Percentiles rank a stretch among this genome's conserved stretches.
phyloP scores from a whole-genome alignment of 2,797 vertebrate genomes.

The Hephaestus fuliginosus region DNA sequence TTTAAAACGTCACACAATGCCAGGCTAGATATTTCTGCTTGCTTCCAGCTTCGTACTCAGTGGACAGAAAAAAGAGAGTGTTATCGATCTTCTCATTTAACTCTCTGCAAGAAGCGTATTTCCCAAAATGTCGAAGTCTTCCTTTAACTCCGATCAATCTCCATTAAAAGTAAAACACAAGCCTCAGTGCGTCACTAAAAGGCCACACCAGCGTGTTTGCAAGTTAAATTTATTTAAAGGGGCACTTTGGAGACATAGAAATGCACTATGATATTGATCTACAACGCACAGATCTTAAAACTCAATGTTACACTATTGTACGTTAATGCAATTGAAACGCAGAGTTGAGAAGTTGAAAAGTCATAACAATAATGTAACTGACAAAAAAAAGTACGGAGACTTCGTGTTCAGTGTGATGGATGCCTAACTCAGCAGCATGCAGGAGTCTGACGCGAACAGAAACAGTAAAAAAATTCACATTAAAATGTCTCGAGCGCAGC shows the following conservation, averaged over 20 bases:
- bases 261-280: no score
- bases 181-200: neutral
- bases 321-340: neutral
- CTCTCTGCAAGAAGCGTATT: neutral
- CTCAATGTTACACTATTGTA: neutral
- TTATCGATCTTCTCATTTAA: neutral
- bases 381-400: no score
- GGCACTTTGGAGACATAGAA: neutral
- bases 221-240: neutral
- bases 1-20: neutral
- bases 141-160: neutral
- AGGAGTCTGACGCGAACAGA: neutral
- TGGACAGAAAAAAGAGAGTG: neutral
- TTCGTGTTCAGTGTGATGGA: neutral
- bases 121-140: constrained; percentile 2
- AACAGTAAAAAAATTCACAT: neutral
- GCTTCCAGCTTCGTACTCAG: neutral
- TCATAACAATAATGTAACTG: neutral
- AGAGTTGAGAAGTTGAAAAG: neutral
- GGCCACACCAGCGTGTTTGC: neutral
- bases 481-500: neutral
- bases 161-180: neutral
- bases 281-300: no score
- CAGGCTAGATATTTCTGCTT: neutral
- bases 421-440: neutral